These are phyloP conservation scores for Dynastes hyllus DNA, from an alignment of 2,888 invertebrate genomes.

Conservation along the genomic window DNA sequence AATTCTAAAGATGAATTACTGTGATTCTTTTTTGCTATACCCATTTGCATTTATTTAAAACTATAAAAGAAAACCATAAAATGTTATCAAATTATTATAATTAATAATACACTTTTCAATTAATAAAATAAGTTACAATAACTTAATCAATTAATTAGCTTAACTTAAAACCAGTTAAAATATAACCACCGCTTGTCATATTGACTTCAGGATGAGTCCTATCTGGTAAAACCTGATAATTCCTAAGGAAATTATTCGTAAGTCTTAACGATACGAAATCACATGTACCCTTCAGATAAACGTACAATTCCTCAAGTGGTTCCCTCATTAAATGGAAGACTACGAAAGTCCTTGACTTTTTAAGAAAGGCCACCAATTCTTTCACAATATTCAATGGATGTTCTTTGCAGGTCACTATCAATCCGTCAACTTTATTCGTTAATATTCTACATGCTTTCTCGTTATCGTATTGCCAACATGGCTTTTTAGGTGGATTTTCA, in stretches of 20 bases:
- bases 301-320: conserved; percentile 88
- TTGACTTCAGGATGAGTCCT: conserved; percentile 96
- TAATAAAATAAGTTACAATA: conserved; percentile 36
- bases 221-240: conserved; percentile 91
- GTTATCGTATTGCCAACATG: conserved; percentile 82
- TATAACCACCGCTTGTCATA: conserved; percentile 93
- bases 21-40: too few relatives aligned
- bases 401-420: conserved; percentile 87
- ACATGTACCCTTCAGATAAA: conserved; percentile 81
- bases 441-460: conserved; percentile 78
- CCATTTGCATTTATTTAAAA: not conserved
- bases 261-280: conserved; percentile 85
- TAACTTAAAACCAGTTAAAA: conserved; percentile 80
- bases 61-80: conserved; percentile 1
- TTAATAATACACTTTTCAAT: conserved; percentile 5
- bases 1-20: too few relatives aligned
- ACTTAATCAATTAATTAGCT: conserved; percentile 13
- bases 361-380: conserved; percentile 84
- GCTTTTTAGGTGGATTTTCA: conserved; percentile 71
- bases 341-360: conserved; percentile 88
- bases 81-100: conserved; percentile 14
- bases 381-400: conserved; percentile 88
- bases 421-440: conserved; percentile 80
- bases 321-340: conserved; percentile 88
- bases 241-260: conserved; percentile 89